Percentiles rank a stretch among this genome's conserved stretches.
phyloP scores from a whole-genome alignment of 1,140 invertebrate species.

The Hypsibius dujardini region DNA sequence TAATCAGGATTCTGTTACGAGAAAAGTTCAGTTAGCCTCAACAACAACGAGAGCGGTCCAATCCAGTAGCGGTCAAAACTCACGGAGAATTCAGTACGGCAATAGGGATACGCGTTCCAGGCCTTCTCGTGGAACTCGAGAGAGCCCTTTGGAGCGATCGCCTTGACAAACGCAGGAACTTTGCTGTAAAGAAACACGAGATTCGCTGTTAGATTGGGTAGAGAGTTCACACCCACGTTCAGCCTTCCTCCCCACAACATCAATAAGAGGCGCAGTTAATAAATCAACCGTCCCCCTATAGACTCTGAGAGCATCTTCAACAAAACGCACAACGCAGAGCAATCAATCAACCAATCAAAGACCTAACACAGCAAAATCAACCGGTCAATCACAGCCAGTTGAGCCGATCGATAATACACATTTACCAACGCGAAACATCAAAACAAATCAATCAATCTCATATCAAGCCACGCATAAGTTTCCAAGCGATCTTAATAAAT shows the following conservation, averaged over 20 bases:
- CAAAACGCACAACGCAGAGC: slow-evolving; percentile 15
- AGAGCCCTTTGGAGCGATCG: slow-evolving; percentile 83
- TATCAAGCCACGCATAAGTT: too few relatives aligned
- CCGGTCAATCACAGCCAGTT: too few relatives aligned
- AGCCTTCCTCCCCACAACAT: too few relatives aligned
- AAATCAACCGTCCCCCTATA: slow-evolving; percentile 17
- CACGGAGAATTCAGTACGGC: slow-evolving; percentile 84
- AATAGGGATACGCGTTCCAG: slow-evolving; percentile 99
- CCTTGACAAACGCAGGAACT: slow-evolving; percentile 44
- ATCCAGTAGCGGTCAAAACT: slow-evolving; percentile 24
- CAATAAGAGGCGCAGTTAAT: not conserved
- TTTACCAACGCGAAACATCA: too few relatives aligned
- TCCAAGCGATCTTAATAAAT: too few relatives aligned
- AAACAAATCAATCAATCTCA: too few relatives aligned
- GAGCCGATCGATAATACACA: too few relatives aligned
- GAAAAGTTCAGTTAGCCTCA: slow-evolving; percentile 1
- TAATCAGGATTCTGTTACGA: slow-evolving; percentile 78
- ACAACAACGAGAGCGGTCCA: not conserved
- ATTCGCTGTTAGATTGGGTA: too few relatives aligned
- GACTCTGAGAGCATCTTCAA: not conserved
- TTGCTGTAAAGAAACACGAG: slow-evolving; percentile 24
- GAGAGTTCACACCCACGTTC: too few relatives aligned
- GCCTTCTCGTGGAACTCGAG: slow-evolving; percentile 96
- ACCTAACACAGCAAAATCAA: too few relatives aligned
- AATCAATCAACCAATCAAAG: slow-evolving; percentile 23